Base-by-base conservation (phyloP, 1,140 invertebrate genomes). In the Pseudachorutes palmiensis region DNA sequence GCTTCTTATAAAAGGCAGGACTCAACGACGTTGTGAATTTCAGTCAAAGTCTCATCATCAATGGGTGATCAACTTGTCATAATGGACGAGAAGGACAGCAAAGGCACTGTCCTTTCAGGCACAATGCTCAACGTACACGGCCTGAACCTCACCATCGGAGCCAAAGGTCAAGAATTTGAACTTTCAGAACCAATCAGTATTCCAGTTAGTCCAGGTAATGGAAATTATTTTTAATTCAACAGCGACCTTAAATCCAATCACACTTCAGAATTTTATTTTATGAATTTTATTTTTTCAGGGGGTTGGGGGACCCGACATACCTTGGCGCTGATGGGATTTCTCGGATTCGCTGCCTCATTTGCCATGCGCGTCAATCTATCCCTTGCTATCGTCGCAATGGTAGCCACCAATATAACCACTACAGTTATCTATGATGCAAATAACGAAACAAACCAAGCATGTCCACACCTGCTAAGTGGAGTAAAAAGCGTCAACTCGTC, bases 361-460 rank as follows among this genome's bases (percentile, higher is more conserved):
- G 85, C 94, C 63, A 92, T 97, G 89, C 81, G 94, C 62, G 94
- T 94, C 19, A 97, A 97, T 77, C 89, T 98, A 84, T 96, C 92
- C 1, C 91, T 97, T 33, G 94, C 94, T 16, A 94, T 98, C 72
- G 93, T 98, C 55, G 92, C 92, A 14, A 98, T 97, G 36, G 36
- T 45, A 12, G 19, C 19, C 9, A 19, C 19, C 36, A 45, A 45
- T 19, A 45, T 19, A 1, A 78, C 88, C 12, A 80, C 82, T 75
- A 77, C 80, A 12, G 29, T 22, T 22, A 36, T 51, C 19, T 12
- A 14, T 28, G 30, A n/a, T 65, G 12, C 9, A 30, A 2, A 3
- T 14, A 31, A 55, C 55, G 29, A 9, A 2, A 28, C 12, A 12
- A 3, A 14, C 28, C 28, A 28, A 14, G 48, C n/a, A n/a, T 49